Conservation (phyloP, 1,140 invertebrate genomes). For the Agrypnia vestita region DNA sequence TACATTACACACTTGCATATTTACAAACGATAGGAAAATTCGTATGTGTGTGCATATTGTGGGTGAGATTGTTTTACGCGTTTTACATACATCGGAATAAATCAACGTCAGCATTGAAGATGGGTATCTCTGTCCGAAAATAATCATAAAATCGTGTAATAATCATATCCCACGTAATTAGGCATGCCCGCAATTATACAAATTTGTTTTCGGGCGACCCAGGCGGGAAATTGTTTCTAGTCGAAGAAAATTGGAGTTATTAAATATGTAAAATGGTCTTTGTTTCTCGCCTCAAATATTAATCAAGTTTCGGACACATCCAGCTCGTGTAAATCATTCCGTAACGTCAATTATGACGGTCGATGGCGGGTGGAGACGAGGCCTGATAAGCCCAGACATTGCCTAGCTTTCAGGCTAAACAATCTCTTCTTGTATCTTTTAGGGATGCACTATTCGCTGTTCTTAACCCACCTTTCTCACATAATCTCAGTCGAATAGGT, state of each 20-base stretch:
- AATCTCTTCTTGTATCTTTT: too few relatives aligned
- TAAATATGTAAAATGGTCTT: conserved; percentile 21
- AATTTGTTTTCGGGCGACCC: neutral
- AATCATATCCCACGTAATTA: conserved; percentile 34
- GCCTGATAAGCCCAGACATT: too few relatives aligned
- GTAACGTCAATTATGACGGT: conserved; percentile 7
- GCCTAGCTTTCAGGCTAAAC: too few relatives aligned
- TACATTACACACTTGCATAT: too few relatives aligned
- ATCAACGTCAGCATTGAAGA: conserved; percentile 19
- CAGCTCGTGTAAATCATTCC: conserved; percentile 11
- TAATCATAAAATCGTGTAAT: conserved; percentile 21
- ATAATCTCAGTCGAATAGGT: too few relatives aligned
- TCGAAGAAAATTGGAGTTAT: conserved; percentile 24
- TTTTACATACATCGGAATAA: conserved; percentile 23
- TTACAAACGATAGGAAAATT: too few relatives aligned
- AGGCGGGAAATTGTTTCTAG: conserved; percentile 35
- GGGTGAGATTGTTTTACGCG: neutral
- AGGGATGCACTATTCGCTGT: too few relatives aligned
- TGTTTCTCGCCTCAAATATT: conserved; percentile 14
- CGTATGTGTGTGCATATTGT: too few relatives aligned
- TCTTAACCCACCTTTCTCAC: too few relatives aligned
- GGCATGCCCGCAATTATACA: conserved; percentile 18
- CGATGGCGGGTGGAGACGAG: neutral
- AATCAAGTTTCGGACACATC: conserved; percentile 4
- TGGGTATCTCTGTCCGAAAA: conserved; percentile 21